Evolutionary conservation across 2,113 vertebrate species (phyloP).

Genomic region (Heloderma charlesbogerti): DNA sequence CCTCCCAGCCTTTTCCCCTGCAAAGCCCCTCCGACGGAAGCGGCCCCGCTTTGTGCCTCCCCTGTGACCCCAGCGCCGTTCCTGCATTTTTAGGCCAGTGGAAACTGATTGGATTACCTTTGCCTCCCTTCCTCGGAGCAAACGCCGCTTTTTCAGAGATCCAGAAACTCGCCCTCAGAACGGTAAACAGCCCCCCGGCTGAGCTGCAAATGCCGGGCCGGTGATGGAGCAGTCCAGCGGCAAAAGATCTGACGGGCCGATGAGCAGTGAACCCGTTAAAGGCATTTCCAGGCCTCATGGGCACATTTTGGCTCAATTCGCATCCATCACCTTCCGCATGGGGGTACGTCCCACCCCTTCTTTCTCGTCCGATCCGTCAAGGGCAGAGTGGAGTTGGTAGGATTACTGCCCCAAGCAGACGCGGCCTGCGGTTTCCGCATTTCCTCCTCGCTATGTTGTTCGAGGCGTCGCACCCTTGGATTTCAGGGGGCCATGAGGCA

Average conservation of each 20-base stretch:
- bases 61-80: slow-evolving; percentile 62
- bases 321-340: slow-evolving; percentile 37
- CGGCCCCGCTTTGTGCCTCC: slow-evolving; percentile 10
- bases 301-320: slow-evolving; percentile 46
- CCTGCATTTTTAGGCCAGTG: slow-evolving; percentile 72
- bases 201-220: slow-evolving; percentile 49
- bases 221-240: slow-evolving; percentile 48
- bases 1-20: background rate
- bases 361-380: background rate
- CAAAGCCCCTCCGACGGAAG: background rate
- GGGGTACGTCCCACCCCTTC: slow-evolving; percentile 41
- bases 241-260: slow-evolving; percentile 58
- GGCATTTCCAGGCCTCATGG: slow-evolving; percentile 60
- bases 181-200: slow-evolving; percentile 64
- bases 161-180: slow-evolving; percentile 59
- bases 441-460: background rate
- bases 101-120: slow-evolving; percentile 72
- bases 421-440: background rate
- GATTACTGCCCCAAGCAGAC: no score
- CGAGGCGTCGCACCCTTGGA: background rate
- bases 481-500: background rate
- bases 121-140: slow-evolving; percentile 57
- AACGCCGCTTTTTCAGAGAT: slow-evolving; percentile 67
- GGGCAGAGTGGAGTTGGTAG: background rate
- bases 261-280: slow-evolving; percentile 59